Evolutionary conservation across 2,888 invertebrate genomes (phyloP).

Genomic region (Cryptocephalus moraei): DNA sequence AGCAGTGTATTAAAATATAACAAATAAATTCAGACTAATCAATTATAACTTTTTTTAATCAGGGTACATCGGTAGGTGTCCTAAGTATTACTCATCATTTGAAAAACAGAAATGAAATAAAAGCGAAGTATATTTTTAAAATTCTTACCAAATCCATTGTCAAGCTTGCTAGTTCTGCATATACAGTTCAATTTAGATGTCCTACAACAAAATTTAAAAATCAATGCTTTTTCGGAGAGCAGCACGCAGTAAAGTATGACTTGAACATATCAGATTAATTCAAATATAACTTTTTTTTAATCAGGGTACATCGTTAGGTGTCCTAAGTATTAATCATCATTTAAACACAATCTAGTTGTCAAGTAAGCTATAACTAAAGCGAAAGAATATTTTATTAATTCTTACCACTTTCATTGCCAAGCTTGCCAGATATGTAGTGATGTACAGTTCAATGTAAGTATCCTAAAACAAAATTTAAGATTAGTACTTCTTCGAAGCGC

Average conservation of each 20-base stretch:
- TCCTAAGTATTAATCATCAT: conserved; percentile 11
- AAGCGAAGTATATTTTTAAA: no score
- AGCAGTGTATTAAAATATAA: not conserved
- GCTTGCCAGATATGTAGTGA: no score
- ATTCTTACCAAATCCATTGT: no score
- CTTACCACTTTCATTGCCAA: no score
- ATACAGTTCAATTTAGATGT: no score
- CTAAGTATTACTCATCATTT: conserved; percentile 10
- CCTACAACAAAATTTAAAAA: not conserved
- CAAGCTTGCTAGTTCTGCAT: no score
- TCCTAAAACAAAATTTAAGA: not conserved
- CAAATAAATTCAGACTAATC: no score
- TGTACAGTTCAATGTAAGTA: no score
- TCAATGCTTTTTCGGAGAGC: not conserved
- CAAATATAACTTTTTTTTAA: conserved; percentile 4
- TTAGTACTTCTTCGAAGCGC: not conserved
- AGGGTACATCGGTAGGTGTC: conserved; percentile 13
- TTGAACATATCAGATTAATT: no score
- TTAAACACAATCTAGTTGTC: not conserved
- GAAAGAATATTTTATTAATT: no score
- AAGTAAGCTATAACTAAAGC: no score
- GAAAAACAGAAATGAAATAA: not conserved
- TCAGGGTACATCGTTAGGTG: conserved; percentile 13
- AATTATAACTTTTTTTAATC: conserved; percentile 5
- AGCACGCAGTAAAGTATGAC: not conserved